phyloP scores from a whole-genome alignment of 2,113 vertebrate genomes.

The Rhegmatorhina hoffmannsi region DNA sequence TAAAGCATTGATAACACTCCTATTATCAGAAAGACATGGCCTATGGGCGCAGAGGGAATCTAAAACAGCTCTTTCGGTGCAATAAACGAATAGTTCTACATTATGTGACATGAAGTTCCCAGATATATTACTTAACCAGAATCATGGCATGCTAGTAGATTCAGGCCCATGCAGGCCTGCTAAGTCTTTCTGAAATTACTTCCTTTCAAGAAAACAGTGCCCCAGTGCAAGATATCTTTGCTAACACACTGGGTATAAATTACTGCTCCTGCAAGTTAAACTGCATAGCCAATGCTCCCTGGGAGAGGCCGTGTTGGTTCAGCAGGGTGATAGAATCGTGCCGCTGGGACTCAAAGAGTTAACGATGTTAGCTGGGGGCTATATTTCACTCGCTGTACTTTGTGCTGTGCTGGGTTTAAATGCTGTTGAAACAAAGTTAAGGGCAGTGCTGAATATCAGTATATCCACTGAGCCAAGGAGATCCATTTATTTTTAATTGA shows the following conservation, averaged over 20 bases:
- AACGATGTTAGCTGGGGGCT: constrained; percentile 44
- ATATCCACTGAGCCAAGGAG: constrained; percentile 80
- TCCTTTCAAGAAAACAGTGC: constrained; percentile 63
- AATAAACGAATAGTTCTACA: constrained; percentile 49
- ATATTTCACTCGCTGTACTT: constrained; percentile 34
- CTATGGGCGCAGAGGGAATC: constrained; percentile 71
- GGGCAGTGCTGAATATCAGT: constrained; percentile 70
- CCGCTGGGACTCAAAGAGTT: constrained; percentile 59
- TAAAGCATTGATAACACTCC: constrained; percentile 72
- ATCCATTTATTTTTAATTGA: constrained; percentile 88
- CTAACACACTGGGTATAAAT: constrained; percentile 49
- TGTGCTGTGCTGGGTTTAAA: constrained; percentile 64
- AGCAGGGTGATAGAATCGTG: constrained; percentile 42
- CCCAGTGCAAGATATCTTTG: constrained; percentile 60
- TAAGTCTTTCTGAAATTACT: constrained; percentile 61
- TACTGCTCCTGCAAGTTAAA: constrained; percentile 37
- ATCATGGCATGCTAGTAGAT: constrained; percentile 37
- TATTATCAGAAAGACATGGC: constrained; percentile 75
- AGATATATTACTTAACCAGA: constrained; percentile 66
- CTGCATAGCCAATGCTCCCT: constrained; percentile 24
- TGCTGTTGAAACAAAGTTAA: constrained; percentile 69
- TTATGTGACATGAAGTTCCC: constrained; percentile 44
- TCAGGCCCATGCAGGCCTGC: constrained; percentile 35
- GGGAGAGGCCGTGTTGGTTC: constrained; percentile 15
- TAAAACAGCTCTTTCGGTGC: constrained; percentile 62